Conservation (phyloP, 2,888 invertebrate species). For the Merodon equestris region DNA sequence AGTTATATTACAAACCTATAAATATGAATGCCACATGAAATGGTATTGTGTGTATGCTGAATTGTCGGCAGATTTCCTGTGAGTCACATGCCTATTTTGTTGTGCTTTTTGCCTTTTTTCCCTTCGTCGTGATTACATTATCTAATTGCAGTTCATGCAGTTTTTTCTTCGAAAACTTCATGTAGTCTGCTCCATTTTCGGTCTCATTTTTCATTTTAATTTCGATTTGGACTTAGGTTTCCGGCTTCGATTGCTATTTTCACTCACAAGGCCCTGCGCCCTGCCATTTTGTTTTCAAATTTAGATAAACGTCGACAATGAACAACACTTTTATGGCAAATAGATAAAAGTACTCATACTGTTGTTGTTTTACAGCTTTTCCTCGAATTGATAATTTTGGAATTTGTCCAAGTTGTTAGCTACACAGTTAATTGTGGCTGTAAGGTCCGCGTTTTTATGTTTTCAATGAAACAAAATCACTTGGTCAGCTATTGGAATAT, state of each 20-base stretch:
- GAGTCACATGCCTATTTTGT: conserved; percentile 23
- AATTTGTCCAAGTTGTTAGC: conserved; percentile 5
- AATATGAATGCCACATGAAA: background rate
- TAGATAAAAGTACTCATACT: background rate
- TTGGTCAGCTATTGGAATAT: too few relatives aligned
- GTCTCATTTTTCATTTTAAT: conserved; percentile 6
- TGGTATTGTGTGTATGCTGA: background rate
- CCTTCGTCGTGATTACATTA: conserved; percentile 30
- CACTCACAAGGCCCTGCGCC: too few relatives aligned
- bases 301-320: conserved; percentile 20
- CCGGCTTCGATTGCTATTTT: background rate
- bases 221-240: background rate
- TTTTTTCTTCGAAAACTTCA: background rate
- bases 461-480: background rate
- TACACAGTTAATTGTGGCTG: background rate
- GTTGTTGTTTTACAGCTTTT: background rate
- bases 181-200: conserved; percentile 23
- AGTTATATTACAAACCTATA: background rate
- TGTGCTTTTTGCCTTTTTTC: conserved; percentile 3
- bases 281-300: background rate
- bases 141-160: conserved; percentile 50
- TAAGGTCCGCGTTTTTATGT: background rate
- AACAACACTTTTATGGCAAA: conserved; percentile 18
- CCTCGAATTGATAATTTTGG: conserved; percentile 16
- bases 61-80: conserved; percentile 22